A percentile compares a stretch with the other conserved stretches of the same genome.
Evolutionary conservation across 2,113 vertebrate species (phyloP).

Genomic region (Varanus salvator): DNA sequence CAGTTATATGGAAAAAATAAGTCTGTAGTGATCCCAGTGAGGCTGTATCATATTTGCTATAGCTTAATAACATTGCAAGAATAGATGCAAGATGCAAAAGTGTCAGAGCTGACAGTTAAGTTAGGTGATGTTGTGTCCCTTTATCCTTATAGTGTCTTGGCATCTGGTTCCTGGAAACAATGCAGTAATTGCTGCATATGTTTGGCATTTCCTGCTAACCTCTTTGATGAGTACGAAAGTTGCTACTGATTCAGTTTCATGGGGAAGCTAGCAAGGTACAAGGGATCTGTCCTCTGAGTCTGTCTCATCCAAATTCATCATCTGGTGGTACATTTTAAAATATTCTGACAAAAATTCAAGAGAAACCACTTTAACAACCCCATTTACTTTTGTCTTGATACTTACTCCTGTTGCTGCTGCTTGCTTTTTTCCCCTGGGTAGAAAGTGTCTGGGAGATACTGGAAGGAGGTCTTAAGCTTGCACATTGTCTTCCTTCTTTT

Average conservation of each 20-base stretch:
- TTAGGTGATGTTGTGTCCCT: neutral
- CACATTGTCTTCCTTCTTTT: neutral
- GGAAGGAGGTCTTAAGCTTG: neutral
- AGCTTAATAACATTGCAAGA: neutral
- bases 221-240: constrained; percentile 29
- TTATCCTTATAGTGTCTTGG: neutral
- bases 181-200: neutral
- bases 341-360: neutral
- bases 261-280: neutral
- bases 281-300: neutral
- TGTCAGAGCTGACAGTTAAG: neutral
- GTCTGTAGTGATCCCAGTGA: neutral
- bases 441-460: neutral
- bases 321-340: neutral
- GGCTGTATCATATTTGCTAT: neutral
- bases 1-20: neutral
- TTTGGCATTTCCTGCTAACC: neutral
- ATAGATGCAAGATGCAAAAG: neutral
- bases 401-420: neutral
- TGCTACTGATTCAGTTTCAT: neutral
- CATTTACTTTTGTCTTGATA: neutral
- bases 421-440: neutral
- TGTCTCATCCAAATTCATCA: neutral
- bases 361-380: neutral
- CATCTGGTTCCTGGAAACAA: neutral